Percentiles rank a stretch among this genome's conserved stretches.
Evolutionary conservation across 2,888 invertebrate genomes (phyloP).

Genomic region (Ganaspis brasiliensis): DNA sequence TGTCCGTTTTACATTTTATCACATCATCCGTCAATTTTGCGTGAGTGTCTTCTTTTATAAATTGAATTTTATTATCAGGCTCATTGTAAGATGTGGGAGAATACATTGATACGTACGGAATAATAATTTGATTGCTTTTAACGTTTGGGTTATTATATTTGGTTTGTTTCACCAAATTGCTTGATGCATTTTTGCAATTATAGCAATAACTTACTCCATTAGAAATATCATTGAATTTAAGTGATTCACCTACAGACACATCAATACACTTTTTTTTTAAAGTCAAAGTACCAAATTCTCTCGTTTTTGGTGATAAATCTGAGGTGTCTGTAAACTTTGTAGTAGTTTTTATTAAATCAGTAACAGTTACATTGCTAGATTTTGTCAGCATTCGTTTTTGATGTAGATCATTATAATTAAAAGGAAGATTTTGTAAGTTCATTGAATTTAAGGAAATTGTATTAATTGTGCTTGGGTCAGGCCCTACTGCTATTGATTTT

Average conservation of each 20-base stretch:
- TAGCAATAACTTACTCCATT: constrained; percentile 84
- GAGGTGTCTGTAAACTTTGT: constrained; percentile 80
- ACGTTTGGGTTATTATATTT: constrained; percentile 68
- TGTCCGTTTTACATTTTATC: constrained; percentile 74
- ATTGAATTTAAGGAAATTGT: constrained; percentile 82
- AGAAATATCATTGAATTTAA: constrained; percentile 81
- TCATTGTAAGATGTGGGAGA: constrained; percentile 70
- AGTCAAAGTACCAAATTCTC: constrained; percentile 77
- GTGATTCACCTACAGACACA: constrained; percentile 82
- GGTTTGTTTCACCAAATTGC: constrained; percentile 81
- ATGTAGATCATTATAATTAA: constrained; percentile 83
- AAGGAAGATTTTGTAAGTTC: constrained; percentile 83
- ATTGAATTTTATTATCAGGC: constrained; percentile 69
- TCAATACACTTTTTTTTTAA: constrained; percentile 80
- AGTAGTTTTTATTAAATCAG: constrained; percentile 69
- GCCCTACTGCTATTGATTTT: constrained; percentile 84
- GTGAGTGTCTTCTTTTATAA: constrained; percentile 78
- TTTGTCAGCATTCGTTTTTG: constrained; percentile 76
- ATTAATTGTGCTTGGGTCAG: constrained; percentile 79
- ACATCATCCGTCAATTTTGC: constrained; percentile 73
- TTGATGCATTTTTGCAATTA: constrained; percentile 84
- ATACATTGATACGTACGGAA: constrained; percentile 59
- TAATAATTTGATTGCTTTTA: constrained; percentile 65
- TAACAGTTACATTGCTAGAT: constrained; percentile 70
- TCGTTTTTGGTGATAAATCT: constrained; percentile 73